A percentile compares a stretch with the other conserved stretches of the same genome.
Conservation (phyloP, 2,888 invertebrate genomes). For the Alloplasta piceator region DNA sequence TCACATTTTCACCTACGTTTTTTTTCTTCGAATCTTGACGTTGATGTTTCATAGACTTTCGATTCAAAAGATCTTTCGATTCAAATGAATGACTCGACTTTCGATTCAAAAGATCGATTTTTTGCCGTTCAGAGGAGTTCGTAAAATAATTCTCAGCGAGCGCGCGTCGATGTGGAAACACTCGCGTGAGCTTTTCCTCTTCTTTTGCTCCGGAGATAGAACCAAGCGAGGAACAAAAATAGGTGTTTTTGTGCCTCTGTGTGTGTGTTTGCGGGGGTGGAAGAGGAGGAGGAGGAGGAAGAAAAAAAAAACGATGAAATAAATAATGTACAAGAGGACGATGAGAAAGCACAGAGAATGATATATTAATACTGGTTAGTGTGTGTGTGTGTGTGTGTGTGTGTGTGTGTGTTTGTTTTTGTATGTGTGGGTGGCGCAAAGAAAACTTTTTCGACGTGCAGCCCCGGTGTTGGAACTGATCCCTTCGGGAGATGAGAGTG, state of each 20-base stretch:
- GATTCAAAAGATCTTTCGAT: no score
- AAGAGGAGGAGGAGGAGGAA: not conserved
- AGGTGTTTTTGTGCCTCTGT: no score
- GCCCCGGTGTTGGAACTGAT: conserved; percentile 3
- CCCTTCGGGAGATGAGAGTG: conserved; percentile 22
- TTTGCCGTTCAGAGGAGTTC: no score
- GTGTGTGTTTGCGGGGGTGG: not conserved
- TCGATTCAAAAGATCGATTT: no score
- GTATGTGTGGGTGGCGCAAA: conserved; percentile 11
- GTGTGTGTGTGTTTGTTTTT: not conserved
- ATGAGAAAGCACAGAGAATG: conserved; percentile 17
- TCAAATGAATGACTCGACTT: no score
- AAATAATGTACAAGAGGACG: conserved; percentile 35
- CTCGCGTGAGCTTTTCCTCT: conserved; percentile 8
- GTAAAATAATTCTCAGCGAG: not conserved
- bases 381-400: not conserved
- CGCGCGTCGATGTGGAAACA: conserved; percentile 18
- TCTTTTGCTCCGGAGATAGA: not conserved
- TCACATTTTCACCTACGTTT: no score
- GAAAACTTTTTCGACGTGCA: conserved; percentile 19
- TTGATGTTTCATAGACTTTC: no score
- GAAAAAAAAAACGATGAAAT: conserved; percentile 9
- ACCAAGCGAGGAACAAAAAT: not conserved
- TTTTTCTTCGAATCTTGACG: no score
- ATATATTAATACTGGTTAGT: conserved; percentile 40